Evolutionary conservation across 2,113 vertebrate species (phyloP).

Genomic region (Myotis davidii): DNA sequence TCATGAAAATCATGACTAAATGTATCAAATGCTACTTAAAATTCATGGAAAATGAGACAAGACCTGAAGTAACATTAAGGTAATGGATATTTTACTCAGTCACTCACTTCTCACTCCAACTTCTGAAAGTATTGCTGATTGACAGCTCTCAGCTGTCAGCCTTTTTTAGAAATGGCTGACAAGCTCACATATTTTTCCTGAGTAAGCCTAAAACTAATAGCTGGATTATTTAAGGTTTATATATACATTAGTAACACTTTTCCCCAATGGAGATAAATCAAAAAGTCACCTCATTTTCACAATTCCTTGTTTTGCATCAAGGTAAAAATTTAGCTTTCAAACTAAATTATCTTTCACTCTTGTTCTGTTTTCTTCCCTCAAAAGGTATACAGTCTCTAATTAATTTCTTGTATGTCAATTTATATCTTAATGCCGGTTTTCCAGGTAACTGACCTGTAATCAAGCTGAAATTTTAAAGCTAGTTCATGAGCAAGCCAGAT

Average conservation of each 20-base stretch:
- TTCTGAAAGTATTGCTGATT: not conserved
- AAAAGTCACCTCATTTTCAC: not conserved
- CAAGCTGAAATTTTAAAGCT: not conserved
- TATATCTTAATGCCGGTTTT: not conserved
- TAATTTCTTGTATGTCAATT: not conserved
- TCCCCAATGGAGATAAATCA: not conserved
- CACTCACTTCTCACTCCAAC: not conserved
- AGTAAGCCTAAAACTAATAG: not conserved
- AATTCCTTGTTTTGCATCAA: not conserved
- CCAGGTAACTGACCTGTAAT: not conserved
- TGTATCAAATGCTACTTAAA: not conserved
- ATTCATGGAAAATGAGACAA: not conserved
- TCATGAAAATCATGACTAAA: not conserved
- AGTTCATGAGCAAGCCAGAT: not conserved
- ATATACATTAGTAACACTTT: not conserved
- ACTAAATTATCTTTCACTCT: not conserved
- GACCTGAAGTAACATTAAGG: not conserved
- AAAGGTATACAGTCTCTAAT: not conserved
- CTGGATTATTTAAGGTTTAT: not conserved
- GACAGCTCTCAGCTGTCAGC: not conserved
- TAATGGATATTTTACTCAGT: not conserved
- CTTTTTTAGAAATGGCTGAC: not conserved
- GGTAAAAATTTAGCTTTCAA: not conserved
- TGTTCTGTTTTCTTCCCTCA: not conserved
- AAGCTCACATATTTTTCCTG: not conserved